Percentiles rank a stretch among this genome's conserved stretches.
Evolutionary conservation across 1,140 invertebrate species (phyloP).

Genomic region (Atopsyche davidsoni): DNA sequence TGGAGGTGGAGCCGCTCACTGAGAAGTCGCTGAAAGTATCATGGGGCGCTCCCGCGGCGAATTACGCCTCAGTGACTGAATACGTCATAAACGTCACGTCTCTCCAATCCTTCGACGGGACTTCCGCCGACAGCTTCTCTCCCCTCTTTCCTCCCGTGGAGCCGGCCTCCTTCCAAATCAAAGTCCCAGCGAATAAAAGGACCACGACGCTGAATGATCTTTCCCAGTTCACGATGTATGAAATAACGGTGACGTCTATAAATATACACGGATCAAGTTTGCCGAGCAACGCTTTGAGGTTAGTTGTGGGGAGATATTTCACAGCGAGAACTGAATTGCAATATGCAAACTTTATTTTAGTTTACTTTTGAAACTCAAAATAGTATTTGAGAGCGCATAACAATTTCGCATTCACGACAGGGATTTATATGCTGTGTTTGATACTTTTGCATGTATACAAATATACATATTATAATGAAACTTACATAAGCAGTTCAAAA

Average conservation of each 20-base stretch:
- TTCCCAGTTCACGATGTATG: conserved; percentile 74
- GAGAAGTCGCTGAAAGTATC: conserved; percentile 62
- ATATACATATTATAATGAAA: neutral
- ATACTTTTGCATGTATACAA: too few species aligned
- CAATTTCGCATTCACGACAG: too few species aligned
- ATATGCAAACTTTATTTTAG: too few species aligned
- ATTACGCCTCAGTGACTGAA: conserved; percentile 57
- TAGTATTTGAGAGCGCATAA: too few species aligned
- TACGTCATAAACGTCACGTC: conserved; percentile 68
- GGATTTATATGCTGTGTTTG: too few species aligned
- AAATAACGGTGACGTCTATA: conserved; percentile 62
- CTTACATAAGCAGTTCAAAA: neutral
- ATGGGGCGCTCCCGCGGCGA: conserved; percentile 59
- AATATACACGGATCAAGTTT: conserved; percentile 70
- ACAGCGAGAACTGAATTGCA: too few species aligned
- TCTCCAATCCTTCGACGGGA: conserved; percentile 57
- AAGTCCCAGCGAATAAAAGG: conserved; percentile 52
- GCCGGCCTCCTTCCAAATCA: conserved; percentile 35
- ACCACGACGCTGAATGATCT: conserved; percentile 54
- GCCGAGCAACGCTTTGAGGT: conserved; percentile 61
- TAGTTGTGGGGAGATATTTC: too few species aligned
- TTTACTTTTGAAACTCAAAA: too few species aligned
- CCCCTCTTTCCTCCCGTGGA: conserved; percentile 5
- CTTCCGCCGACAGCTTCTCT: conserved; percentile 38
- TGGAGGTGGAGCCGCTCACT: conserved; percentile 63